phyloP scores from a whole-genome alignment of 2,113 vertebrate genomes.

The Dicerorhinus sumatrensis region DNA sequence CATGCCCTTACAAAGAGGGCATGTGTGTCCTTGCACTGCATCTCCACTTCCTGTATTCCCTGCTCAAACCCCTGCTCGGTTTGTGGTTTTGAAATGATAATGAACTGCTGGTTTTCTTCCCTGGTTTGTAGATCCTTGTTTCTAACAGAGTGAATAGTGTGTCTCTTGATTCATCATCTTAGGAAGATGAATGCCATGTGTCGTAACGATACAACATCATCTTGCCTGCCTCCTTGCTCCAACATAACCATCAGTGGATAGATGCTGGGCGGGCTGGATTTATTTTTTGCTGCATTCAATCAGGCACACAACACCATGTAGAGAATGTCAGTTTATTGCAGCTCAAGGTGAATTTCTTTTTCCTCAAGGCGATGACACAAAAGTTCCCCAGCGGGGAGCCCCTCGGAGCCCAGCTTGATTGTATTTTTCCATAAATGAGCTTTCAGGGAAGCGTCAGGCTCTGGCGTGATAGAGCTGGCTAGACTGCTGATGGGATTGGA shows the following conservation, averaged over 20 bases:
- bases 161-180: constrained; percentile 56
- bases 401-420: constrained; percentile 9
- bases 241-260: neutral
- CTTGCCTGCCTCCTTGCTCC: neutral
- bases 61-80: constrained; percentile 6
- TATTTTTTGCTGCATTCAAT: constrained; percentile 31
- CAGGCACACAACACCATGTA: constrained; percentile 18
- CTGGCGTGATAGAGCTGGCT: neutral
- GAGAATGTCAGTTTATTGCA: constrained; percentile 11
- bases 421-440: constrained; percentile 67
- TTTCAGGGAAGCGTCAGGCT: constrained; percentile 24
- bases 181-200: constrained; percentile 54
- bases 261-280: neutral
- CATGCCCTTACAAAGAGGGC: constrained; percentile 47
- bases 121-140: constrained; percentile 31
- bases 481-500: neutral
- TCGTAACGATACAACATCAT: neutral
- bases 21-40: neutral
- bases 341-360: constrained; percentile 72
- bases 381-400: constrained; percentile 17
- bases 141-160: constrained; percentile 24
- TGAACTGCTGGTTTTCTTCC: constrained; percentile 49
- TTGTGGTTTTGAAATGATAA: constrained; percentile 66
- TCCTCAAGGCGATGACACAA: constrained; percentile 42
- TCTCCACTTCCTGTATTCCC: constrained; percentile 1